Evolutionary conservation across 35 echinoderm and acorn worm species (phyloP), one percentile per base, ranked within the genome.

Genomic region (Lytechinus variegatus): DNA sequence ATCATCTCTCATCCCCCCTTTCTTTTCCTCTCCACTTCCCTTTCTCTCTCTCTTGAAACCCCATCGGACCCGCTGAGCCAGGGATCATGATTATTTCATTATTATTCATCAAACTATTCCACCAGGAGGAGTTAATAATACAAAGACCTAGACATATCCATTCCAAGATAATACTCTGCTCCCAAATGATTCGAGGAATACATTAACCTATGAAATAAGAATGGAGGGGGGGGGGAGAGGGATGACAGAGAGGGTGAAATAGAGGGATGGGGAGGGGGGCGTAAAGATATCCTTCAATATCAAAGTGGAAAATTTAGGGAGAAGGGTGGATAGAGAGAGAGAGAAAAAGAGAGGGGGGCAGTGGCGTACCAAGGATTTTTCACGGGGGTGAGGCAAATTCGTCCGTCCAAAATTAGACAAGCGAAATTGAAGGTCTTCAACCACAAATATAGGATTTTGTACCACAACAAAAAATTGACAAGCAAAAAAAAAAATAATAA

Each of bases 51-150:
- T 44, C 19, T 24, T 24, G 24, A 19, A n/a, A 79, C 16, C 66
- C 66, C 66, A 24, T 6, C 66, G 66, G 66, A 79, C 66, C 66
- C 16, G 66, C 66, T 79, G 19, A 79, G 66, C 66, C 66, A 24
- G 5, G 66, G 66, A 24, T 79, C 66, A 79, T 79, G 5, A 79
- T 79, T 79, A n/a, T 79, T 79, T 79, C 66, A 79, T 79, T 4
- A n/a, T n/a, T 79, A 79, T 79, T 79, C 66, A 79, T 79, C 19
- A 79, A 79, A 79, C 66, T 79, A 79, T 79, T 79, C 66, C 66
- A 79, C 66, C 19, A 79, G 66, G 66, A 24, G 19, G 66, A 79
- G 66, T 79, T 79, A 79, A 79, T 79, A 79, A 79, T 79, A 79
- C 66, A 79, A 79, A 79, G 66, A 19, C 6, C 66, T 79, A 79